phyloP scores from a whole-genome alignment of 1,140 invertebrate species.

The Zophobas morio region DNA sequence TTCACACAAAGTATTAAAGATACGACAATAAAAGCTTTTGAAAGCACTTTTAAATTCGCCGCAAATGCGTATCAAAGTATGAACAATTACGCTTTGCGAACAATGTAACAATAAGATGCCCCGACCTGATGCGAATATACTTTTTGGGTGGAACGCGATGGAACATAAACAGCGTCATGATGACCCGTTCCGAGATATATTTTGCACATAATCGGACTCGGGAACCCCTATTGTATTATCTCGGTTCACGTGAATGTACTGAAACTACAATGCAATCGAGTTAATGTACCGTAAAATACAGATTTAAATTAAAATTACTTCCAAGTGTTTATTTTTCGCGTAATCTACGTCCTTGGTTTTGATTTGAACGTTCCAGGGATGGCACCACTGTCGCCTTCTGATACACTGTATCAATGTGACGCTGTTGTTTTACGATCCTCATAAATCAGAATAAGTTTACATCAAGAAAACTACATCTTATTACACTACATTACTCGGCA shows the following conservation, averaged over 20 bases:
- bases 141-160: not conserved
- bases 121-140: not conserved
- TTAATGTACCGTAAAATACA: slow-evolving; percentile 29
- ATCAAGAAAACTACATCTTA: slow-evolving; percentile 51
- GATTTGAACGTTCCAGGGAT: slow-evolving; percentile 32
- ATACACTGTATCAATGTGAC: slow-evolving; percentile 42
- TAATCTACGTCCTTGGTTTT: slow-evolving; percentile 19
- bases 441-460: slow-evolving; percentile 50
- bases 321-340: slow-evolving; percentile 27
- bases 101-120: not conserved
- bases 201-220: slow-evolving; percentile 27
- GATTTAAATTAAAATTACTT: slow-evolving; percentile 34
- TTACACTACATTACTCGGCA: slow-evolving; percentile 51
- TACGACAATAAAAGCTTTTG: too few species aligned
- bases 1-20: too few species aligned
- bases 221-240: slow-evolving; percentile 15
- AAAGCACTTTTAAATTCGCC: too few species aligned
- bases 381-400: slow-evolving; percentile 44
- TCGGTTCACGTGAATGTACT: slow-evolving; percentile 20
- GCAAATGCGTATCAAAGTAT: too few species aligned
- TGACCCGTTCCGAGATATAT: slow-evolving; percentile 10
- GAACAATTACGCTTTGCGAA: not conserved
- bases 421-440: slow-evolving; percentile 40
- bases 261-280: slow-evolving; percentile 10
- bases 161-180: not conserved